These are phyloP conservation scores for Glossophaga mutica DNA, from an alignment of 2,797 vertebrate species.

Conservation along the genomic window DNA sequence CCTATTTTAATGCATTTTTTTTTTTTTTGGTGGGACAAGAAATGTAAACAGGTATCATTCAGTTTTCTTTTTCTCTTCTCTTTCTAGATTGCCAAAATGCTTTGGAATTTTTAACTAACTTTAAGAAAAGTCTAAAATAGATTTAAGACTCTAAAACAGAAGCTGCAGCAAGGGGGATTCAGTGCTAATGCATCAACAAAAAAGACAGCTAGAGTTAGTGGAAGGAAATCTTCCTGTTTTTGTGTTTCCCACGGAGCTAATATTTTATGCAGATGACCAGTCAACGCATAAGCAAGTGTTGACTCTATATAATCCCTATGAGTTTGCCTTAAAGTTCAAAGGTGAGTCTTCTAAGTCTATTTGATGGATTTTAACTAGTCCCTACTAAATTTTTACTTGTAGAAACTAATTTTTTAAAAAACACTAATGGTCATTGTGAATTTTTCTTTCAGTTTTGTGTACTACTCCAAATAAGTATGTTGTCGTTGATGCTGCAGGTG, in stretches of 20 bases:
- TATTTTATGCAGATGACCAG: conserved; percentile 99
- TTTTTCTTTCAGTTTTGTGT: conserved; percentile 92
- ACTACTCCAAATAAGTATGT: conserved; percentile 98
- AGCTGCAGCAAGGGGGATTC: conserved; percentile 84
- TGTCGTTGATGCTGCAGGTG: conserved; percentile 96
- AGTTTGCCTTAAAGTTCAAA: conserved; percentile 99
- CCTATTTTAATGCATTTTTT: conserved; percentile 30
- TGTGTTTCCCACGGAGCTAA: conserved; percentile 98
- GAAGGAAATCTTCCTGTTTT: conserved; percentile 99
- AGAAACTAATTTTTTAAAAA: conserved; percentile 18
- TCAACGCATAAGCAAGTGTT: conserved; percentile 98
- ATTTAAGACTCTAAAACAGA: conserved; percentile 80
- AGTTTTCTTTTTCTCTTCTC: conserved; percentile 54
- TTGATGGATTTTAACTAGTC: conserved; percentile 64
- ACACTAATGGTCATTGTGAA: conserved; percentile 68
- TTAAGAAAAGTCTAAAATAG: conserved; percentile 83
- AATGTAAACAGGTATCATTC: conserved; percentile 69
- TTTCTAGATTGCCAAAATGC: conserved; percentile 85
- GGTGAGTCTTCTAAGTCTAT: conserved; percentile 86
- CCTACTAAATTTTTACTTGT: conserved; percentile 60
- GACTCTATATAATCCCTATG: conserved; percentile 99
- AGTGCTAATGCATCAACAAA: conserved; percentile 99
- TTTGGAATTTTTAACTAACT: conserved; percentile 84
- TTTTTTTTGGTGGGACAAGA: conserved; percentile 45
- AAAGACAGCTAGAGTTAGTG: conserved; percentile 98